Evolutionary conservation across 1,140 invertebrate species (phyloP).

Genomic region (Helicoverpa zea): DNA sequence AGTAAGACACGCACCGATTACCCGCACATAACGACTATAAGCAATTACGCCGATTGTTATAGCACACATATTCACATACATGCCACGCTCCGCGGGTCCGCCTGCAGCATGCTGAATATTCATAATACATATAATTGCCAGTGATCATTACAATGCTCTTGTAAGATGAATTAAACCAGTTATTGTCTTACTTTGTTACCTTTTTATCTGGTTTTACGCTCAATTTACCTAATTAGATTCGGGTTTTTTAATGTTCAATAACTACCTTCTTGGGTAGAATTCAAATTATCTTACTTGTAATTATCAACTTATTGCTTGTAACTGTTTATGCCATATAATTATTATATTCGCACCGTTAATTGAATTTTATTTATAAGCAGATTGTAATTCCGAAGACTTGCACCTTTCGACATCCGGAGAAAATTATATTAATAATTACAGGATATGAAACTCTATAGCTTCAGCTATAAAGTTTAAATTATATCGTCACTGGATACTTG

Average conservation of each 20-base stretch:
- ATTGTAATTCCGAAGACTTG: background rate
- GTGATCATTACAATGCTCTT: conserved; percentile 1
- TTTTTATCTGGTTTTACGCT: conserved; percentile 26
- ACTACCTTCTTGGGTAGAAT: background rate
- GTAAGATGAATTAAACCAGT: background rate
- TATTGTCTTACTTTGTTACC: background rate
- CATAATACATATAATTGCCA: conserved; percentile 2
- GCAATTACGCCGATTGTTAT: conserved; percentile 26
- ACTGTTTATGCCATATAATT: background rate
- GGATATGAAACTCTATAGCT: conserved; percentile 6
- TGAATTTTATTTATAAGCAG: too few relatives aligned
- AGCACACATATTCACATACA: conserved; percentile 8
- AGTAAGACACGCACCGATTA: background rate
- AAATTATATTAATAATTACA: background rate
- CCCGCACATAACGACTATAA: background rate
- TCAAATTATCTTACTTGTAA: background rate
- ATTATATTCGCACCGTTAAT: too few relatives aligned
- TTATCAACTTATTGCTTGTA: background rate
- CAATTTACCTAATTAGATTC: conserved; percentile 4
- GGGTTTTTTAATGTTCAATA: background rate
- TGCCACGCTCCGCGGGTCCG: conserved; percentile 9
- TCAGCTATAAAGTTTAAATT: conserved; percentile 1
- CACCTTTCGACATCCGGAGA: background rate
- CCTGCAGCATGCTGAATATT: conserved; percentile 19
- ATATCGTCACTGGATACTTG: background rate